Percentiles rank a stretch among this genome's conserved stretches.
phyloP scores from a whole-genome alignment of 2,888 invertebrate species.

The Amblyteles armatorius region DNA sequence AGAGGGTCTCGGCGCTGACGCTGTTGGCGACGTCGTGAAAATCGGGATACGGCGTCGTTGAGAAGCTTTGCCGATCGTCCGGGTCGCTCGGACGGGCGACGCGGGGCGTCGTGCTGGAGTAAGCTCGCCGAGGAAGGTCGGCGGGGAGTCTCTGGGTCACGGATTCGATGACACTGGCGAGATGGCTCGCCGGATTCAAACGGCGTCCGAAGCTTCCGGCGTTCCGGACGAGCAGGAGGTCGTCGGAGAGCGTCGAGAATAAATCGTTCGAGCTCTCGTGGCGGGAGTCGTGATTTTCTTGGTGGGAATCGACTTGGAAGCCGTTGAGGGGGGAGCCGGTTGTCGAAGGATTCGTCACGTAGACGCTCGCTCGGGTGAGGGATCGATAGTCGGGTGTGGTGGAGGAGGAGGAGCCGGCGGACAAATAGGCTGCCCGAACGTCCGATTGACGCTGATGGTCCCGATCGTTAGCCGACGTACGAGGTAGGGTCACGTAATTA shows the following conservation, averaged over 20 bases:
- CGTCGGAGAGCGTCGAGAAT: conserved; percentile 70
- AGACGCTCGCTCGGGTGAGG: conserved; percentile 9
- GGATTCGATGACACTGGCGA: background rate
- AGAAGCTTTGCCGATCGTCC: conserved; percentile 25
- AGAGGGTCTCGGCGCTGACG: conserved; percentile 24
- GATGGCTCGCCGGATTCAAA: conserved; percentile 42
- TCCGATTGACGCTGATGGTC: conserved; percentile 23
- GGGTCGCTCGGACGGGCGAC: conserved; percentile 29
- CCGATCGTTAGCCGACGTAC: conserved; percentile 14
- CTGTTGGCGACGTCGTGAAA: conserved; percentile 46
- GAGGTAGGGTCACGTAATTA: conserved; percentile 59
- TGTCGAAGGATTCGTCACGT: conserved; percentile 41
- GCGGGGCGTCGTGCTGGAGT: conserved; percentile 28
- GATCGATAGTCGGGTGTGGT: conserved; percentile 40
- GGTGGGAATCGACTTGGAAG: background rate
- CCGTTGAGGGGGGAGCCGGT: background rate
- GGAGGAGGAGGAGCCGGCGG: background rate
- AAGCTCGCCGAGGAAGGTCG: background rate
- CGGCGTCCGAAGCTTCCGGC: conserved; percentile 74
- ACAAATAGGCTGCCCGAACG: background rate
- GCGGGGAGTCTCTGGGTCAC: conserved; percentile 28
- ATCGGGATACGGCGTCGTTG: conserved; percentile 39
- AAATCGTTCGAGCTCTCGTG: conserved; percentile 53
- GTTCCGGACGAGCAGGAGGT: conserved; percentile 71
- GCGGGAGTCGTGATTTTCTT: conserved; percentile 10